Evolutionary conservation across 2,888 invertebrate species (phyloP).

Genomic region (Megaustenia siamemsis): DNA sequence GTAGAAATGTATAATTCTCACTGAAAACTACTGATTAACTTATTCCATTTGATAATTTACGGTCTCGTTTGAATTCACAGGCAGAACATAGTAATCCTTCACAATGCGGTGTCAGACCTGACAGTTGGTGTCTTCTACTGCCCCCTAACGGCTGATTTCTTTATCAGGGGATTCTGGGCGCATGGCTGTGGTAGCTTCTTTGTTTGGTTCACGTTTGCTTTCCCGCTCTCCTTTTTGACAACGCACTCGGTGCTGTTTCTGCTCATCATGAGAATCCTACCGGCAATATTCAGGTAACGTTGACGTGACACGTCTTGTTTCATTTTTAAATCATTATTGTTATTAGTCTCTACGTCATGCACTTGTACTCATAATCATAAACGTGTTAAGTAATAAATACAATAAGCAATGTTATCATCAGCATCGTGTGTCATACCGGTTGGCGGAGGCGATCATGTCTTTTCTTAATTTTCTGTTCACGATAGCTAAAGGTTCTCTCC

Average conservation of each 20-base stretch:
- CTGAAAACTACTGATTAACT: no score
- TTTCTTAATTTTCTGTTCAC: no score
- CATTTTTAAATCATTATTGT: neutral
- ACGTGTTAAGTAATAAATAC: no score
- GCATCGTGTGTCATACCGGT: no score
- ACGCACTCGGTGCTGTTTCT: constrained; percentile 45
- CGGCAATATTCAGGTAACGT: constrained; percentile 34
- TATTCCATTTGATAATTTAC: no score
- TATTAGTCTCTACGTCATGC: no score
- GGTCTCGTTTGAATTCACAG: constrained; percentile 42
- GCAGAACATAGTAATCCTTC: constrained; percentile 56
- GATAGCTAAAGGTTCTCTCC: no score
- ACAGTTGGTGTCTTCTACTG: constrained; percentile 59
- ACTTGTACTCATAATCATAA: no score
- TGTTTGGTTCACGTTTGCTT: constrained; percentile 59
- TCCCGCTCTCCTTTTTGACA: constrained; percentile 53
- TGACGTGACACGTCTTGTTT: neutral
- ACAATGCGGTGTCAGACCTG: constrained; percentile 58
- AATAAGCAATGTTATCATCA: no score
- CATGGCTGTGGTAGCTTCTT: constrained; percentile 59
- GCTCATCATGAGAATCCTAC: constrained; percentile 42
- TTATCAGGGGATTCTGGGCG: constrained; percentile 55
- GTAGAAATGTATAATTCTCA: no score
- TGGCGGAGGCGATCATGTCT: no score
- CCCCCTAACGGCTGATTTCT: constrained; percentile 59